Conservation (phyloP, 2,113 vertebrate species). For the Azemiops feae region DNA sequence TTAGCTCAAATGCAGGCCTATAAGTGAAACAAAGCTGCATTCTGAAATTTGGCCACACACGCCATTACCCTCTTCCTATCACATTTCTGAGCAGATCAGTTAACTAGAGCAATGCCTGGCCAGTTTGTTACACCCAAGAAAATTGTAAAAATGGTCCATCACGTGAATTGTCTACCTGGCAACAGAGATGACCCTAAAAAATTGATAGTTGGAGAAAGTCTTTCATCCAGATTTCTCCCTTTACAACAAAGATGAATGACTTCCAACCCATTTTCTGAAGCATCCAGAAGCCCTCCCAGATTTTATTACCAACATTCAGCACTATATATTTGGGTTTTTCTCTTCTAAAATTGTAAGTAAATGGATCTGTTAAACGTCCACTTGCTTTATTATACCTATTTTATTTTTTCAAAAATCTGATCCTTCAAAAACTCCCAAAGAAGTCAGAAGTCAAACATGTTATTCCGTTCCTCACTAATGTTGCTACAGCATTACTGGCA, state of each 20-base stretch:
- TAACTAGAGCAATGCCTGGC: neutral
- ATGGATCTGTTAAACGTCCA: neutral
- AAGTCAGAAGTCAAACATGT: neutral
- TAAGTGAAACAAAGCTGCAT: neutral
- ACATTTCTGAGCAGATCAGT: neutral
- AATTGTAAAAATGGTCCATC: neutral
- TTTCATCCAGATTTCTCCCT: neutral
- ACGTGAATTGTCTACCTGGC: neutral
- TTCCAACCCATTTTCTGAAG: neutral
- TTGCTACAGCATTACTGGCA: neutral
- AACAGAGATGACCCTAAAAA: neutral
- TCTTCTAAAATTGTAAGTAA: neutral
- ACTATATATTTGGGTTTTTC: neutral
- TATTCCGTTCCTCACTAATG: neutral
- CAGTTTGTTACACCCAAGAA: neutral
- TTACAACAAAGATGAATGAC: neutral
- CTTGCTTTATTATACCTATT: neutral
- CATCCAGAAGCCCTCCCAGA: neutral
- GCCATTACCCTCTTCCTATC: neutral
- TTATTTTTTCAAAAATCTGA: neutral
- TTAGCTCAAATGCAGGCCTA: neutral
- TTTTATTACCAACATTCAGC: neutral
- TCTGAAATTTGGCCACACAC: neutral
- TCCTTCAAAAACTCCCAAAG: neutral
- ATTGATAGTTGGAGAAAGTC: neutral